Conservation (phyloP, 1,140 invertebrate species). For the Hyposmocoma kahamanoa region DNA sequence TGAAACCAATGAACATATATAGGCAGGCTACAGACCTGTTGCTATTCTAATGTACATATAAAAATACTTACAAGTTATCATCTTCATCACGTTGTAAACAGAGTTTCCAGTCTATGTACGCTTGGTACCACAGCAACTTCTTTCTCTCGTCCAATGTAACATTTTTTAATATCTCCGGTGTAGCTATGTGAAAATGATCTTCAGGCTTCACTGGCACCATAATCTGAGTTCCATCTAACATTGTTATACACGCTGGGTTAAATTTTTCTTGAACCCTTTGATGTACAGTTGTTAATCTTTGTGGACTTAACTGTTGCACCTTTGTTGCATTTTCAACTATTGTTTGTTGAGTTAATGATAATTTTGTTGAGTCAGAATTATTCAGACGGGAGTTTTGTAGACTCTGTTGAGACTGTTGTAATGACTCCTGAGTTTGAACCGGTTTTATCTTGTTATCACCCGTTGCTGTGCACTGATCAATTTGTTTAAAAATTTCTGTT, state of each 20-base stretch:
- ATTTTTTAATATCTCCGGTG: slow-evolving; percentile 23
- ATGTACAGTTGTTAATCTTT: background rate
- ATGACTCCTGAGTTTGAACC: no score
- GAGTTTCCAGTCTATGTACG: slow-evolving; percentile 38
- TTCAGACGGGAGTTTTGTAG: no score
- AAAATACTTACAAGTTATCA: slow-evolving; percentile 48
- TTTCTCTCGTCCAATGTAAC: slow-evolving; percentile 16
- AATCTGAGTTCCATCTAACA: slow-evolving; percentile 25
- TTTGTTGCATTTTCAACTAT: background rate
- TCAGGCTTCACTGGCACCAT: slow-evolving; percentile 23
- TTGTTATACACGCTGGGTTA: slow-evolving; percentile 7
- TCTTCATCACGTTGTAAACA: slow-evolving; percentile 37
- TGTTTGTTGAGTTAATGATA: background rate
- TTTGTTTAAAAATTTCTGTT: no score
- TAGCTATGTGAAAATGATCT: slow-evolving; percentile 37
- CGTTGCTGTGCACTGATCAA: no score
- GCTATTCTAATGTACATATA: no score
- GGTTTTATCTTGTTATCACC: no score
- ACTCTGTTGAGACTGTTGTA: no score
- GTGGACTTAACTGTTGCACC: background rate
- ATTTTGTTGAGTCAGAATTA: background rate
- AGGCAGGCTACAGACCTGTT: no score
- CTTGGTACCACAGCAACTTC: slow-evolving; percentile 36
- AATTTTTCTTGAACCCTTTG: background rate
- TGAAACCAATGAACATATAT: no score